phyloP scores from a whole-genome alignment of 2,797 vertebrate genomes.

The Mycteria americana region DNA sequence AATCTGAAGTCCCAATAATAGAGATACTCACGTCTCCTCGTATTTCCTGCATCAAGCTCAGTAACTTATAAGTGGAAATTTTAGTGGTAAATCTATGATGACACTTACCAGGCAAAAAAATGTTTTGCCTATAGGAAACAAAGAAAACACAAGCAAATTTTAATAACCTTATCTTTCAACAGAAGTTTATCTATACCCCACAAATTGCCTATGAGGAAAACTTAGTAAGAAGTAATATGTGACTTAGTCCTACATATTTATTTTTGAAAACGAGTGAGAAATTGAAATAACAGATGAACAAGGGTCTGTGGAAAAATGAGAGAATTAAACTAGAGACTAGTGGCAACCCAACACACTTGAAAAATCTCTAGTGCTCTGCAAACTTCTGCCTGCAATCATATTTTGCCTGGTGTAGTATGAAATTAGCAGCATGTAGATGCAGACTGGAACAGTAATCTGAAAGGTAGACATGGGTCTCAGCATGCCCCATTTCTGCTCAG shows the following conservation, averaged over 20 bases:
- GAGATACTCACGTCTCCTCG: not conserved
- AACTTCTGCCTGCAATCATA: not conserved
- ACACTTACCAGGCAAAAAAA: not conserved
- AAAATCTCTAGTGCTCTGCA: not conserved
- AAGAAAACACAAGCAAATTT: not conserved
- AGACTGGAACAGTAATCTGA: not conserved
- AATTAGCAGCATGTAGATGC: not conserved
- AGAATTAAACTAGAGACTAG: not conserved
- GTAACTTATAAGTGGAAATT: not conserved
- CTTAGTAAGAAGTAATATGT: not conserved
- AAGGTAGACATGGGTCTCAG: not conserved
- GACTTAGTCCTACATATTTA: not conserved
- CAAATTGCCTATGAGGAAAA: not conserved
- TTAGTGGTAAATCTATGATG: not conserved
- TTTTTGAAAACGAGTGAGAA: not conserved
- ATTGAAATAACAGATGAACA: not conserved
- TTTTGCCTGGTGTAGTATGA: not conserved
- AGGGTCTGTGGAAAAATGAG: not conserved
- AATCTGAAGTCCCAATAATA: not conserved
- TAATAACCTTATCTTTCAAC: not conserved
- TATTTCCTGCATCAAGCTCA: not conserved
- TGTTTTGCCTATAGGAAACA: not conserved
- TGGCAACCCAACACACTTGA: not conserved
- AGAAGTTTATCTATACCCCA: not conserved
- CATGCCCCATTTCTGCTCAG: not conserved